Evolutionary conservation across 2,888 invertebrate genomes (phyloP).

Genomic region (Rhagonycha lutea): DNA sequence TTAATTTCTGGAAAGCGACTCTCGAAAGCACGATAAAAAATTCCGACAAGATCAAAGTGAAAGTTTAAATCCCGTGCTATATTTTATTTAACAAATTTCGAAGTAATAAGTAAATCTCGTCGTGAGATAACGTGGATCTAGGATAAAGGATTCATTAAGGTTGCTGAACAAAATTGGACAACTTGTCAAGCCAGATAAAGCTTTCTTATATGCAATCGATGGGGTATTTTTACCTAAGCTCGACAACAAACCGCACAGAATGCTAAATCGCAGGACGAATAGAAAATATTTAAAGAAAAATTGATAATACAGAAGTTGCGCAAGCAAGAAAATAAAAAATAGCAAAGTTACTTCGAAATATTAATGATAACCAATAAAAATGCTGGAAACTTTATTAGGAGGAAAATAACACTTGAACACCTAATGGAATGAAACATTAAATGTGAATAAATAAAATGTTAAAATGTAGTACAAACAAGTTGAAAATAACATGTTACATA

Average conservation of each 20-base stretch:
- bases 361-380: background rate
- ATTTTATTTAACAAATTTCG: background rate
- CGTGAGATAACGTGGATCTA: background rate
- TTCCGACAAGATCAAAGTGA: background rate
- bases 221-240: background rate
- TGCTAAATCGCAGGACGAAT: background rate
- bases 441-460: background rate
- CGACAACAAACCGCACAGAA: background rate
- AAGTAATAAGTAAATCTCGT: background rate
- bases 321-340: background rate
- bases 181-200: background rate
- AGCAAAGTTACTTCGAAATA: background rate
- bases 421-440: background rate
- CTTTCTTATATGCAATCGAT: background rate
- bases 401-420: background rate
- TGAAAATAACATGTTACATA: background rate
- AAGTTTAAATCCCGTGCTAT: background rate
- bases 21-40: background rate
- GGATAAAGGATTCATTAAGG: background rate
- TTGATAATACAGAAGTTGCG: background rate
- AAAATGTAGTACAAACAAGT: background rate
- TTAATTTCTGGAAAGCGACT: background rate
- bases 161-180: background rate
- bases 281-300: too few relatives aligned
- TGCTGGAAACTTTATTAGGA: background rate